phyloP scores from a whole-genome alignment of 2,888 invertebrate genomes.

The Lasius platythorax region DNA sequence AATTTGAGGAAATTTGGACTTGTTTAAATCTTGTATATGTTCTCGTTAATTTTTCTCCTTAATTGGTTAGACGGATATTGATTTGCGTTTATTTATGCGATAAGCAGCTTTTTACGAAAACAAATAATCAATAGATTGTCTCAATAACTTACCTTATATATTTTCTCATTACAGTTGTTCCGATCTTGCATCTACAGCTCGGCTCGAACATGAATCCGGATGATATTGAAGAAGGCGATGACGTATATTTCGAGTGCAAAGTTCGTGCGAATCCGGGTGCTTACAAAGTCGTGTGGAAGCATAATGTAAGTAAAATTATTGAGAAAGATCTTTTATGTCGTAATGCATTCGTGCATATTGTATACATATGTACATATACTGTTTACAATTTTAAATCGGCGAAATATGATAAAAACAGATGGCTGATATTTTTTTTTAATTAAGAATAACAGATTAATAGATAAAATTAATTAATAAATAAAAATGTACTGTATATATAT shows the following conservation, averaged over 20 bases:
- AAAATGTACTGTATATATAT: conserved; percentile 11
- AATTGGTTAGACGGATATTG: not conserved
- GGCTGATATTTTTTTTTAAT: not conserved
- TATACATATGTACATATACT: too few relatives aligned
- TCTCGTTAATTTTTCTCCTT: not conserved
- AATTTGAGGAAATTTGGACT: not conserved
- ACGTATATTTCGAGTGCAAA: conserved; percentile 93
- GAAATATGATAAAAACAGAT: not conserved
- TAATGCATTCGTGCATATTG: not conserved
- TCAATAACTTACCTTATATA: not conserved
- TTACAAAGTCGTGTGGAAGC: conserved; percentile 93
- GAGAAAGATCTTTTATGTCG: not conserved
- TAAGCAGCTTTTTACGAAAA: not conserved
- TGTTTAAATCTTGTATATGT: not conserved
- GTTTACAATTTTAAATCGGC: not conserved
- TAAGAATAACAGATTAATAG: not conserved
- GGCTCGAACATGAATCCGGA: conserved; percentile 92
- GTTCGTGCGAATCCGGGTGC: conserved; percentile 92
- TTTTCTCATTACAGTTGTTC: conserved; percentile 88
- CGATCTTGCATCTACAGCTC: conserved; percentile 90
- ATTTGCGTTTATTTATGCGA: not conserved
- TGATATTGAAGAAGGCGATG: conserved; percentile 93
- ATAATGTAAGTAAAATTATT: conserved; percentile 90
- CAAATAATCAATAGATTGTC: not conserved
- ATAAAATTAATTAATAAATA: not conserved